Evolutionary conservation across 1,140 invertebrate genomes (phyloP).

Genomic region (Panagrolaimus sp.): DNA sequence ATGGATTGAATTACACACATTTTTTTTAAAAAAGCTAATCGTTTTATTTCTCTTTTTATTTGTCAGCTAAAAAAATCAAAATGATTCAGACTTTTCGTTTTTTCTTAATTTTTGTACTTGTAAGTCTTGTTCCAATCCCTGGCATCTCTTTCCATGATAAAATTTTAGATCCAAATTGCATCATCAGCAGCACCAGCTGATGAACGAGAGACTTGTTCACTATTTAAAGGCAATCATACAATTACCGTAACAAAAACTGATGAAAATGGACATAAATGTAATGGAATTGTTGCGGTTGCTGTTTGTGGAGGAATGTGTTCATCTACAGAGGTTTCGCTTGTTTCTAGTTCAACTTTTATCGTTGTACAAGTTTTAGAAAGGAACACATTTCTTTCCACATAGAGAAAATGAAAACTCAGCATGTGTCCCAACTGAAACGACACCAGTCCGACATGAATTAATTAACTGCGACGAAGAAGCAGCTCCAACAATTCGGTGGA

Average conservation of each 20-base stretch:
- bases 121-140: no score
- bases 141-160: no score
- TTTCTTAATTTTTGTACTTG: no score
- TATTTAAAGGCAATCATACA: neutral
- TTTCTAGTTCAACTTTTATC: no score
- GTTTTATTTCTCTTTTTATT: no score
- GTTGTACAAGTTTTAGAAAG: constrained; percentile 8
- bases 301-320: neutral
- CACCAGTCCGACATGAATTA: neutral
- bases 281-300: neutral
- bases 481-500: neutral
- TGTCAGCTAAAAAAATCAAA: no score
- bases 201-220: no score
- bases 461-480: constrained; percentile 4
- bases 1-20: no score
- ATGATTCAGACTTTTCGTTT: no score
- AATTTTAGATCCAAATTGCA: no score
- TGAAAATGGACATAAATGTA: neutral
- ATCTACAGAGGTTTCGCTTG: neutral
- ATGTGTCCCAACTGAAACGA: neutral
- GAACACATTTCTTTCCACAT: neutral
- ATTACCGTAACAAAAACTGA: neutral
- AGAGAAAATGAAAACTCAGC: neutral
- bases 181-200: no score
- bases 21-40: no score